Base-by-base conservation (phyloP, 2,113 vertebrate genomes). In the Eulacestoma nigropectus region DNA sequence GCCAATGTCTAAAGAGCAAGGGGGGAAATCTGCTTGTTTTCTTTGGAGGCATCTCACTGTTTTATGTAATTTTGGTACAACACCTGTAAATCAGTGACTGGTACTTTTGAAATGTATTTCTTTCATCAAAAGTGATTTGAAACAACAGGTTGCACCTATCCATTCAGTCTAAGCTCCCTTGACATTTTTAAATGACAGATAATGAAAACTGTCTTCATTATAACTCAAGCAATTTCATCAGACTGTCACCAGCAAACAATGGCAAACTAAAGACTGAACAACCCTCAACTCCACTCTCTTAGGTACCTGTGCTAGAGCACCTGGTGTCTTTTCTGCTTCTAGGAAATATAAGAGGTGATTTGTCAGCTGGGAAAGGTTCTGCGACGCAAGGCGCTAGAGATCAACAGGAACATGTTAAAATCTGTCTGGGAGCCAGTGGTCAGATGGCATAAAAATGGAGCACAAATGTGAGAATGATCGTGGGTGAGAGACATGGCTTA, bases 181-280 rank as follows among this genome's bases (percentile, higher is more conserved):
- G 96, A 96, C 96, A n/a, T 90, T 94, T 84, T 96, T 84, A 95
- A 96, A 81, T 95, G 90, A 94, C 96, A 93, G 95, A 92, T 96
- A 96, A 93, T 96, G 94, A 96, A 96, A 96, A 97, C 92, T 89
- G 65, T 86, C 93, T 96, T 97, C 85, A 93, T 97, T 97, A 97
- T 78, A 92, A 84, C 90, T 94, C 69, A 84, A 47, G 93, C 86
- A 93, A 90, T 96, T 96, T 93, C 90, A 89, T 96, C 80, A 95
- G 93, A 81, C 93, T 95, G 95, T 95, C 96, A 96, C 83, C 49
- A 84, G 93, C 95, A 96, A 96, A 96, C 96, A 94, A 96, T 94
- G 92, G 92, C 85, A 95, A 93, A 84, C 91, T 95, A 89, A 79
- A 94, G 83, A 89, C 84, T 89, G 88, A 97, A 49, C 83, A 94